Base-by-base conservation (phyloP, 2,888 invertebrate species). In the Dexiosoma caninum region DNA sequence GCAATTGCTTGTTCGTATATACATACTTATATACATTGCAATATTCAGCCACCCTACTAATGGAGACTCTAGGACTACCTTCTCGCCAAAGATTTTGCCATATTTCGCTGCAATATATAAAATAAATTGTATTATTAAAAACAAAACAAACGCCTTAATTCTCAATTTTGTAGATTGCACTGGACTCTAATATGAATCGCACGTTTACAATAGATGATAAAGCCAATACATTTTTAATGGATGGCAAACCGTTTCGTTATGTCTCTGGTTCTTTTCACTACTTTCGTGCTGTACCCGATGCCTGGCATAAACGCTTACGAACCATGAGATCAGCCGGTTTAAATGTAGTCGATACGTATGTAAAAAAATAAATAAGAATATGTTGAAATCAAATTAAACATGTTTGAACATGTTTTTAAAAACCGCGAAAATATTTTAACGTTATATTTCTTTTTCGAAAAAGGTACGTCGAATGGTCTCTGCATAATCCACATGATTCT, bases 381-480 rank as follows among this genome's bases (percentile, higher is more conserved):
- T n/a, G n/a, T 51, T 16, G 23, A 44, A 57, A 30, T 0, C 46
- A n/a, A n/a, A n/a, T n/a, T n/a, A n/a, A n/a, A n/a, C n/a, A n/a
- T n/a, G n/a, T n/a, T n/a, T n/a, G n/a, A n/a, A n/a, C n/a, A n/a
- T n/a, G n/a, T n/a, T n/a, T n/a, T n/a, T n/a, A n/a, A n/a, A n/a
- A n/a, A n/a, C n/a, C n/a, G n/a, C n/a, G n/a, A n/a, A 27, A 27
- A 27, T 6, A 5, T 27, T 5, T 19, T 49, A 35, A 55, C 6
- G 9, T 8, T 7, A 16, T 57, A 5, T 32, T 35, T 49, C 14
- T 7, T 4, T 19, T 10, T 35, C 5, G 27, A 30, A 44, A 23
- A 83, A 95, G 95, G 7, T 97, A 98, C 88, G 93, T 97, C 0
- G 96, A 96, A 88, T 95, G 98, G 98, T 95, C 95, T 83, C 91